Conservation (phyloP, 2,888 invertebrate genomes). For the Morinoia aosen region DNA sequence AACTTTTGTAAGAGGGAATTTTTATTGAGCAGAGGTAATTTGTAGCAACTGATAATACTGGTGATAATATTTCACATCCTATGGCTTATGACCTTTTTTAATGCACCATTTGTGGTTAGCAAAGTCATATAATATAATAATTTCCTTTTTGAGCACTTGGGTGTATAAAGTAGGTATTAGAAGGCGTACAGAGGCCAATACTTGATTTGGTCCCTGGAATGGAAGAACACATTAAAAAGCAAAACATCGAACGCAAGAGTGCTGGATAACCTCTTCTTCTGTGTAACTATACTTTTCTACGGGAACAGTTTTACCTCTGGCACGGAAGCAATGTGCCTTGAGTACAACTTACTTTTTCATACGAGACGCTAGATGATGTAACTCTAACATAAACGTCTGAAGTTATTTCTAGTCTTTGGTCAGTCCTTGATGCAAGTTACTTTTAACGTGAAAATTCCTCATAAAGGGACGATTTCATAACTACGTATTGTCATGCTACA, state of each 20-base stretch:
- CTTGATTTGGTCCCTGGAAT: neutral
- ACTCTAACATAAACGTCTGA: too few relatives aligned
- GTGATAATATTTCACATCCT: neutral
- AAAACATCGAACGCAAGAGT: neutral
- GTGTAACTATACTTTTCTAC: too few relatives aligned
- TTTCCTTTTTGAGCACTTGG: neutral
- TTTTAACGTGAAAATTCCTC: too few relatives aligned
- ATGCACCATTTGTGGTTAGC: neutral
- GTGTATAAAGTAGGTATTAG: neutral
- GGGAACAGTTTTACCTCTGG: too few relatives aligned
- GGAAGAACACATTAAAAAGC: neutral
- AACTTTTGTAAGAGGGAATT: neutral
- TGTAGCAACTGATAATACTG: neutral
- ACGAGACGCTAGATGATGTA: neutral
- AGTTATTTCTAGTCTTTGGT: neutral
- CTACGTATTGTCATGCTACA: too few relatives aligned
- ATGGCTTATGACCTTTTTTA: neutral
- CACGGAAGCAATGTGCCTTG: too few relatives aligned
- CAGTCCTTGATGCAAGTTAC: neutral
- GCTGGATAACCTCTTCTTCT: too few relatives aligned
- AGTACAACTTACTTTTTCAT: too few relatives aligned
- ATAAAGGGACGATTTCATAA: too few relatives aligned
- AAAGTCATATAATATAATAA: neutral
- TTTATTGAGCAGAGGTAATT: neutral
- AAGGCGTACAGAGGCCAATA: neutral